A percentile compares a stretch with the other conserved stretches of the same genome.
These are phyloP conservation scores for Nomada fabriciana DNA, from an alignment of 2,888 invertebrate genomes.

Conservation along the genomic window DNA sequence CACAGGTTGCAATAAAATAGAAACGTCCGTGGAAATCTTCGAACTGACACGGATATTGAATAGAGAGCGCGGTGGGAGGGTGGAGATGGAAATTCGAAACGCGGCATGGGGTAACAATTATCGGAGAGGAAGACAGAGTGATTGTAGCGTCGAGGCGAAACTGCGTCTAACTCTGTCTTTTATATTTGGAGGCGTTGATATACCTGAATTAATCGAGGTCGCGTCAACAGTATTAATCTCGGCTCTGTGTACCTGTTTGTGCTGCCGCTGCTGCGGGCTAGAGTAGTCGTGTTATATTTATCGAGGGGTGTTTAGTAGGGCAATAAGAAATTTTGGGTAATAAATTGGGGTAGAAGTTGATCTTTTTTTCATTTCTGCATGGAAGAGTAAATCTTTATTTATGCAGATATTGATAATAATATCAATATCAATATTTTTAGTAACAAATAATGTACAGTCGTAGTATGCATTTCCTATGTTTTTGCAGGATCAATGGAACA, in stretches of 20 bases:
- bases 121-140: not conserved
- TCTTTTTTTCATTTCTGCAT: not conserved
- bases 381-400: not conserved
- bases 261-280: not conserved
- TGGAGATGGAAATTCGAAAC: slow-evolving; percentile 5
- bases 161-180: not conserved
- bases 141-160: not conserved
- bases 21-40: slow-evolving; percentile 15
- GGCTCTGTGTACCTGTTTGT: slow-evolving; percentile 8
- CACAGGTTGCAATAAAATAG: slow-evolving; percentile 12
- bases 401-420: too few species aligned
- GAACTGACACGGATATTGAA: slow-evolving; percentile 23
- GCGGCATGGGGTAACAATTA: slow-evolving; percentile 31
- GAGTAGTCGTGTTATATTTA: slow-evolving; percentile 6
- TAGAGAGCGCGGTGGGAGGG: slow-evolving; percentile 15
- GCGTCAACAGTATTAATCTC: slow-evolving; percentile 22
- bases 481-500: too few species aligned
- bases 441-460: too few species aligned
- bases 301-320: not conserved
- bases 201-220: slow-evolving; percentile 7
- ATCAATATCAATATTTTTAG: too few species aligned
- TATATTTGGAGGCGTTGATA: not conserved
- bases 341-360: too few species aligned
- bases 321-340: not conserved
- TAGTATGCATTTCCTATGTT: too few species aligned